Evolutionary conservation across 2,888 invertebrate genomes (phyloP).

Genomic region (Drosophila anomalata): DNA sequence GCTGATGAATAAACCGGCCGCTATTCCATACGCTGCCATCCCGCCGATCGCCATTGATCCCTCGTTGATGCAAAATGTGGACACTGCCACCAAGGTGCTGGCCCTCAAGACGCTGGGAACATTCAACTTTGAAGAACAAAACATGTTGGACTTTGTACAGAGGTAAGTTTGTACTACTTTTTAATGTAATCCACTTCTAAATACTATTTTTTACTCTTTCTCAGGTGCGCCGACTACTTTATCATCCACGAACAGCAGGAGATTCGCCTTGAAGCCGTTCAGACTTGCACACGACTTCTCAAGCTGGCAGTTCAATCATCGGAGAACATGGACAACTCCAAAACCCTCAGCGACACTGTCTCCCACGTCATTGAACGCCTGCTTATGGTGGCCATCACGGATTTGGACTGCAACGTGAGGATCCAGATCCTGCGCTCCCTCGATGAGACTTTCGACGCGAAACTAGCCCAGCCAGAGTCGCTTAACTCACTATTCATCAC

Average conservation of each 20-base stretch:
- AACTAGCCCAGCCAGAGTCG: constrained; percentile 98
- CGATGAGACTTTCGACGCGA: constrained; percentile 95
- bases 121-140: constrained; percentile 95
- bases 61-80: constrained; percentile 84
- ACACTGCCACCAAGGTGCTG: constrained; percentile 93
- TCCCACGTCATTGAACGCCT: constrained; percentile 96
- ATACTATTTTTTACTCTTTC: not conserved
- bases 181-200: not conserved
- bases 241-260: constrained; percentile 95
- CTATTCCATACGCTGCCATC: constrained; percentile 86
- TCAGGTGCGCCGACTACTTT: constrained; percentile 94
- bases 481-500: constrained; percentile 96
- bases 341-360: constrained; percentile 94
- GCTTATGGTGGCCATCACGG: constrained; percentile 96
- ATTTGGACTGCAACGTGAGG: constrained; percentile 97
- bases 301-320: constrained; percentile 90
- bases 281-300: constrained; percentile 95
- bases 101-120: constrained; percentile 96
- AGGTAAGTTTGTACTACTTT: constrained; percentile 74
- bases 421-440: constrained; percentile 96
- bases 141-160: constrained; percentile 95
- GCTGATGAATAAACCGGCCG: constrained; percentile 93
- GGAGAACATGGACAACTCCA: constrained; percentile 87
- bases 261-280: constrained; percentile 96
- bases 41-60: constrained; percentile 83